A percentile compares a stretch with the other conserved stretches of the same genome.
These are phyloP conservation scores for Oxytorus armatus DNA, from an alignment of 2,888 invertebrate species.

Conservation along the genomic window DNA sequence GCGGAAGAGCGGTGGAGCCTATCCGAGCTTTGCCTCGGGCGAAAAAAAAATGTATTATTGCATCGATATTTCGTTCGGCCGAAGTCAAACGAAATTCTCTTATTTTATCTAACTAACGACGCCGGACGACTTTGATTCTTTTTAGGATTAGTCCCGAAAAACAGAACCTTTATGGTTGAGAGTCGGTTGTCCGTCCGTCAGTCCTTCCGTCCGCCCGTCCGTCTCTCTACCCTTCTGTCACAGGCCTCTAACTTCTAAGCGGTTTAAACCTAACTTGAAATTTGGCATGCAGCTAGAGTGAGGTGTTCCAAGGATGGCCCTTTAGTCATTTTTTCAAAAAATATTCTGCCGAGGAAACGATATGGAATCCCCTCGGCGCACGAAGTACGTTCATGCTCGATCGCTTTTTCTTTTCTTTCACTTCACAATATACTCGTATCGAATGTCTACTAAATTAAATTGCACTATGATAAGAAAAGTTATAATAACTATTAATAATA, in stretches of 20 bases:
- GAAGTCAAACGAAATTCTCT: conserved; percentile 20
- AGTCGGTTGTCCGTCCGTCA: too few species aligned
- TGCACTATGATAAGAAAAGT: conserved; percentile 22
- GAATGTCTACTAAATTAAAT: conserved; percentile 50
- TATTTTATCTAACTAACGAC: conserved; percentile 40
- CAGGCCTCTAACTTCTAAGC: conserved; percentile 4
- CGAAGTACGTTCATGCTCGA: not conserved
- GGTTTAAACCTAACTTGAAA: too few species aligned
- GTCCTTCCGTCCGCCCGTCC: too few species aligned
- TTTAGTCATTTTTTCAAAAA: too few species aligned
- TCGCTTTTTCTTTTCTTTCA: conserved; percentile 1
- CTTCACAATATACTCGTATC: conserved; percentile 42
- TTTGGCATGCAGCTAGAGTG: too few species aligned
- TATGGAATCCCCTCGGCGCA: too few species aligned
- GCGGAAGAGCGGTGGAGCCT: not conserved
- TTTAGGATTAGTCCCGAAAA: too few species aligned
- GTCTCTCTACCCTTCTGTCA: too few species aligned
- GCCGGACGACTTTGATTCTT: conserved; percentile 17
- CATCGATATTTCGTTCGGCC: conserved; percentile 36
- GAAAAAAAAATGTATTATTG: conserved; percentile 9
- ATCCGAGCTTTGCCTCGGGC: not conserved
- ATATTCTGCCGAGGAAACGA: too few species aligned
- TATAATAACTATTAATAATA: conserved; percentile 44
- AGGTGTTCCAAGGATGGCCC: too few species aligned
- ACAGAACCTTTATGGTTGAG: too few species aligned